phyloP scores from a whole-genome alignment of 1,140 invertebrate species.

The Brachionus paranguensis region DNA sequence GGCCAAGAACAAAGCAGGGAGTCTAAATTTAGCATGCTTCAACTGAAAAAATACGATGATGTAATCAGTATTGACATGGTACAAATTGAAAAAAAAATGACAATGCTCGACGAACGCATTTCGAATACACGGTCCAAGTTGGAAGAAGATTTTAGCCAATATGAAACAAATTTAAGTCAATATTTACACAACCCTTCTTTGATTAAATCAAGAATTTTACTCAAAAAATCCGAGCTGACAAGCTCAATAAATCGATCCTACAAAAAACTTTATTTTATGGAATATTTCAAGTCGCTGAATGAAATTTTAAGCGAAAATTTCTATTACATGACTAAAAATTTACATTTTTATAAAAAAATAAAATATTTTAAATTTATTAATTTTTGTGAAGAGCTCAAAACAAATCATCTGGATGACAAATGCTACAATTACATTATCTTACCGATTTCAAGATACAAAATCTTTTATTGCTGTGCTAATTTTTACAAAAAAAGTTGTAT shows the following conservation, averaged over 20 bases:
- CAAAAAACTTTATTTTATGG: background rate
- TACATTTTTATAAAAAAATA: background rate
- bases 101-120: background rate
- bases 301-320: slow-evolving; percentile 27
- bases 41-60: background rate
- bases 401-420: background rate
- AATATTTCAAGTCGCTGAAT: background rate
- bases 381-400: background rate
- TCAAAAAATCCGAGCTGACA: background rate
- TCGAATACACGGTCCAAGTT: background rate
- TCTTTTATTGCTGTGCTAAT: slow-evolving; percentile 18
- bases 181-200: background rate
- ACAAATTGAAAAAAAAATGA: background rate
- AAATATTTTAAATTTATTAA: slow-evolving; percentile 20
- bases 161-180: background rate
- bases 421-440: slow-evolving; percentile 29
- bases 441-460: slow-evolving; percentile 7
- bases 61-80: background rate
- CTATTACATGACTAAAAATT: background rate
- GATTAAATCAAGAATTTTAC: background rate
- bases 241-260: background rate
- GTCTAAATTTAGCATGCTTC: background rate
- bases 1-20: background rate
- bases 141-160: background rate
- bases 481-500: slow-evolving; percentile 38